Evolutionary conservation across 2,797 vertebrate genomes (phyloP), one percentile per base, ranked within the genome.

Genomic region (Chelonia mydas): DNA sequence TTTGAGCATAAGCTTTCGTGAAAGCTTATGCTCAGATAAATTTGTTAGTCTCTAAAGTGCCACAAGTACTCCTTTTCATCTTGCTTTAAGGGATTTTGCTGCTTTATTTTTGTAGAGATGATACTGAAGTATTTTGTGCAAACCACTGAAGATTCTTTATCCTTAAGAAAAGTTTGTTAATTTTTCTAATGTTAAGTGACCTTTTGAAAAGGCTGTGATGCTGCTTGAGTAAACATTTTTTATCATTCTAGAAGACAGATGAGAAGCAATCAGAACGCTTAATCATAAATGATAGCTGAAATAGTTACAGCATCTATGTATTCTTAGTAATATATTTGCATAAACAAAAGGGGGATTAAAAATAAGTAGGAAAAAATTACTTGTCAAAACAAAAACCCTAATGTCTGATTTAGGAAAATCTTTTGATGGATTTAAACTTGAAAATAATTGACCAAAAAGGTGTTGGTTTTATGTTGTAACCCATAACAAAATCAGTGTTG

Each of bases 371-470:
- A 28, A 28, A 10, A 4, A 13, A 55, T 11, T 1, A 13, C 9
- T 8, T 2, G 21, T 12, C 23, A 61, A 88, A 81, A 16, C 0
- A 77, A 54, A 47, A 79, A 83, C 25, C 13, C 11, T 88, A 50
- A 84, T 21, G 28, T 78, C 65, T 57, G 2, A 12, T 82, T 49
- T 88, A 49, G 53, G 84, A 83, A 45, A 86, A 17, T 8, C 45
- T 88, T 91, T 89, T 54, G 49, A 1, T 84, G 54, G 7, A 54
- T 93, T 84, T 11, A 6, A 65, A 45, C 87, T 76, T 87, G 19
- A 17, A 74, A 81, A 21, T 86, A 74, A 89, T 68, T 79, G 92
- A 94, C 19, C 33, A 93, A 95, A 94, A 94, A 81, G 3, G 0
- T 68, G 8, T 78, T 76, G 51, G 25, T 87, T 28, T 87, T 86